Base-by-base conservation (phyloP, 2,888 invertebrate species). In the Melinopterus prodromus region DNA sequence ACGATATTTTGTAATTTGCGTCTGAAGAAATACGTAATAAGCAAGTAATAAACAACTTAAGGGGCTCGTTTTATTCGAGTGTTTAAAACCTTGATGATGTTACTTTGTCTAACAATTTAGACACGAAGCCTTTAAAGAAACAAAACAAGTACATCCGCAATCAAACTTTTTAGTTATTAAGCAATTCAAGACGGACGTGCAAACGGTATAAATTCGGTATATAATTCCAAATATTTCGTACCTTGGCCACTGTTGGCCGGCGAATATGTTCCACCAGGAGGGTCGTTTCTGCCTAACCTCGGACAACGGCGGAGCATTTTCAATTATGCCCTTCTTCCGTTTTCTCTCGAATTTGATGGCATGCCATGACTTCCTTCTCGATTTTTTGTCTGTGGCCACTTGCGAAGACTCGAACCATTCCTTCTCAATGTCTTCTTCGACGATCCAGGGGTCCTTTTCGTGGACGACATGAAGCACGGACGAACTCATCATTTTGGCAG, bases 231-330 rank as follows among this genome's bases (percentile, higher is more conserved):
- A 71, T 71, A 6, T 74, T 77, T 79, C 81, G 71, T 88, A 94
- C 94, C 94, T 94, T 90, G 92, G 91, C 91, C 92, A 92, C 86
- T 93, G 94, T 85, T 96, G 96, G 77, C 95, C 94, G 74, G 95
- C 94, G 88, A 96, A 96, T 83, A 96, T 95, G 88, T 96, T 96
- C 96, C 96, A 97, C 96, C 96, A 97, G 70, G 96, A 96, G 70
- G 94, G 87, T 85, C 85, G 88, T 82, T 36, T 87, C 69, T 89
- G 82, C 85, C 88, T 84, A 88, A 91, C 84, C 87, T 80, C 79
- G 35, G 81, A 77, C 6, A 79, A 53, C 35, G 69, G 71, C 16
- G 80, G 83, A n/a, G 83, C 85, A 37, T 84, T 82, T 76, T 86
- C 86, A 12, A 87, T 86, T 7, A 87, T 87, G 6, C 88, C 87